Evolutionary conservation across 2,888 invertebrate genomes (phyloP), one percentile per base, ranked within the genome.

Genomic region (Macropis europaea): DNA sequence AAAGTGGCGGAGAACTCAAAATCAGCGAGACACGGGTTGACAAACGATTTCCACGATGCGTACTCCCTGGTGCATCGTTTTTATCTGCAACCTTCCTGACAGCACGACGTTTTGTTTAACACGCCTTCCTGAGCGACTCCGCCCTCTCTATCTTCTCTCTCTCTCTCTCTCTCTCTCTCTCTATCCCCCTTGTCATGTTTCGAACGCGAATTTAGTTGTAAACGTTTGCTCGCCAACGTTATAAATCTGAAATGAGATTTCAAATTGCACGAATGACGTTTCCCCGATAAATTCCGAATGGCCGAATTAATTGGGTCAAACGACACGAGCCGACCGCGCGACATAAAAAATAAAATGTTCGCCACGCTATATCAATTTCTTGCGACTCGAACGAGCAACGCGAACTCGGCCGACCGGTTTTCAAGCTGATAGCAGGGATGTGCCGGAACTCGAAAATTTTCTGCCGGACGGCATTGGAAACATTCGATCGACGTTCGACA

Each of bases 201-300:
- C 48, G 26, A 7, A 42, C 26, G 7, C 13, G 28, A 50, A 64
- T 66, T 66, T 66, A 47, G 56, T 72, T 74, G 47, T 47, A 74
- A 79, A 76, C 40, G 61, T 59, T 67, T 38, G 30, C 22, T 15
- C 54, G 52, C n/a, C 15, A 24, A 36, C 57, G 48, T 59, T 53
- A 70, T 74, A 74, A 79, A 79, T 79, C 63, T 47, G 48, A 43
- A 66, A 78, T 59, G 69, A 78, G 62, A 68, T 50, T 34, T 34
- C 40, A 43, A 50, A 68, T 40, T 17, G 61, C 36, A 24, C 19
- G 19, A 36, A 17, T 38, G 66, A 64, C 70, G 54, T 57, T 57
- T 59, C 42, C 7, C 64, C 56, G 72, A 78, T 75, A 64, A 75
- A 73, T 66, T 60, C 38, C 50, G 45, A 28, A 24, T 32, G 40